Base-by-base conservation (phyloP, 1,140 invertebrate genomes). In the Caenorhabditis briggsae region DNA sequence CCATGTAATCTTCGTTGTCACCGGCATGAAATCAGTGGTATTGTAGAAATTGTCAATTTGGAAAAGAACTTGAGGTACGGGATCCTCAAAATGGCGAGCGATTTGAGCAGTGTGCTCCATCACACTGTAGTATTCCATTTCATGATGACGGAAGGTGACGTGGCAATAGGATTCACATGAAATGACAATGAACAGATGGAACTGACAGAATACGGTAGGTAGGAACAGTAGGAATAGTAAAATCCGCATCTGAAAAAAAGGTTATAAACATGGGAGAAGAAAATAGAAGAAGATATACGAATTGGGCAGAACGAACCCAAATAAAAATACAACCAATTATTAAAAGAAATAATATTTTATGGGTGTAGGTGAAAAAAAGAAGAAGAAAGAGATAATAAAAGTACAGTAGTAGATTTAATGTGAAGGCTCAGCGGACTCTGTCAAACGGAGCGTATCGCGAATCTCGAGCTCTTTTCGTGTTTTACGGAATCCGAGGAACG, bases 41-140 rank as follows among this genome's bases (percentile, higher is more conserved):
- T 74, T 74, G 65, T 18, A 74, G 65, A 74, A 74, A n/a, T 74
- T 74, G n/a, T 74, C 65, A 3, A 74, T n/a, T 43, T 48, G 65
- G 5, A 74, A 46, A 5, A 14, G 18, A 16, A 74, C 65, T 2
- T n/a, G 46, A 9, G 20, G 20, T 18, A 74, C 65, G 5, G 65
- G 65, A 18, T n/a, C 43, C 14, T 74, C 65, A 9, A 74, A 48
- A 48, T 74, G 65, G 9, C 65, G 9, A 16, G 65, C 18, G 16
- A 74, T 48, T n/a, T 74, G 65, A 6, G 65, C 65, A 9, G 12
- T 43, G 65, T 74, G 33, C 3, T 74, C 65, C 65, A 48, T 74
- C 2, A 74, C 23, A 74, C 65, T 74, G 16, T 74, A 74, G 65
- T 74, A 74, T 48, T 74, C 41, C 43, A 74, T 48, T 46, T 74